Percentiles rank a stretch among this genome's conserved stretches.
Evolutionary conservation across 2,113 vertebrate genomes (phyloP).

Genomic region (Phodopus roborovskii): DNA sequence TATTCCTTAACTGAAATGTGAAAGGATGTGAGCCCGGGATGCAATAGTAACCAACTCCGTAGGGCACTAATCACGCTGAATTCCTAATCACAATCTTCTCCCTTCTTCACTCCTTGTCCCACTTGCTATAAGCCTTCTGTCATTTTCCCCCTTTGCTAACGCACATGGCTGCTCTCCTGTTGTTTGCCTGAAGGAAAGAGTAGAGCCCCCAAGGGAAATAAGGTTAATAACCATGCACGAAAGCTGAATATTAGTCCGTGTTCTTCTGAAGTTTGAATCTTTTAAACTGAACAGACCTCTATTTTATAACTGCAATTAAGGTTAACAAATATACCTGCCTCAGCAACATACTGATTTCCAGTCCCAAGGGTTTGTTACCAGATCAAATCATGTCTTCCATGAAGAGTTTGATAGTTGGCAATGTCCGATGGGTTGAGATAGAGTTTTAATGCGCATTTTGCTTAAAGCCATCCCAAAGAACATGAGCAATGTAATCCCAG

Average conservation of each 20-base stretch:
- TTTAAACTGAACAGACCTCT: neutral
- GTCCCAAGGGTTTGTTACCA: neutral
- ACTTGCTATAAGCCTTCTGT: neutral
- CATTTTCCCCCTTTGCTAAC: neutral
- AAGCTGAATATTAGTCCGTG: neutral
- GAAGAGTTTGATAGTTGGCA: neutral
- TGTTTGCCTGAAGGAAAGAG: neutral
- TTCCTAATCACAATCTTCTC: neutral
- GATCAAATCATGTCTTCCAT: slow-evolving; percentile 21
- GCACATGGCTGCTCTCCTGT: neutral
- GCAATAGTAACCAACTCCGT: neutral
- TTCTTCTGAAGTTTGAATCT: neutral
- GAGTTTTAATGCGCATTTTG: slow-evolving; percentile 59
- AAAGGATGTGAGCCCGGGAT: neutral
- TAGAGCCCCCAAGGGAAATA: neutral
- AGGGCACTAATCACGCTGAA: neutral
- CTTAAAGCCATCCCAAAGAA: slow-evolving; percentile 47
- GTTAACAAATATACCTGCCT: neutral
- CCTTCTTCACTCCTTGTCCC: neutral
- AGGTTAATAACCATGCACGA: neutral
- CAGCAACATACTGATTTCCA: neutral
- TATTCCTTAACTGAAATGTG: neutral
- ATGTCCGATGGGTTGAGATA: slow-evolving; percentile 30
- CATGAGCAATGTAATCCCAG: neutral
- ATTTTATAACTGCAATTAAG: slow-evolving; percentile 19